phyloP scores from a whole-genome alignment of 2,888 invertebrate genomes.

The Ochropacha duplaris region DNA sequence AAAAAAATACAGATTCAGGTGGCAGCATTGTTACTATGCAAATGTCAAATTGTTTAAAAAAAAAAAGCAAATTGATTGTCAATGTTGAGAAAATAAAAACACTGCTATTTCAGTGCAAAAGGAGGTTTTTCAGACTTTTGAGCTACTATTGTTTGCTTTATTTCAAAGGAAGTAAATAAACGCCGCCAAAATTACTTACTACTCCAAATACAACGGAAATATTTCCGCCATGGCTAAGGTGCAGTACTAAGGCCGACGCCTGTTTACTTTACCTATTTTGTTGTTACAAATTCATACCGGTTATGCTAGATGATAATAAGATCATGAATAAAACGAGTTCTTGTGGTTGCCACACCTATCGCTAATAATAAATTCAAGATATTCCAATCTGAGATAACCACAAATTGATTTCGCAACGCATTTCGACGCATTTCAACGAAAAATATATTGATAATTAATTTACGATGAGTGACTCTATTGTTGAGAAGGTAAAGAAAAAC shows the following conservation, averaged over 20 bases:
- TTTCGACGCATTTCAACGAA: neutral
- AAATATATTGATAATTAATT: neutral
- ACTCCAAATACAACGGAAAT: conserved; percentile 86
- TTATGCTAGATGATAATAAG: conserved; percentile 29
- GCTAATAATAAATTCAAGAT: neutral
- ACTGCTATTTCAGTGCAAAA: conserved; percentile 32
- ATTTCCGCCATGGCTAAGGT: conserved; percentile 88
- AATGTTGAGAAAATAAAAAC: conserved; percentile 1
- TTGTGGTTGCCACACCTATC: conserved; percentile 13
- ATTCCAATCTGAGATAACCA: neutral
- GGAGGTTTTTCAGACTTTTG: conserved; percentile 14
- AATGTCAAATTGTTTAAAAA: neutral
- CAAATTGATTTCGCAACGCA: too few relatives aligned
- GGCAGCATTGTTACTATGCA: neutral
- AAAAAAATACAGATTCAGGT: too few relatives aligned
- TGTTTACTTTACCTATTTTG: conserved; percentile 29
- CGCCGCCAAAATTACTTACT: conserved; percentile 85
- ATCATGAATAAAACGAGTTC: conserved; percentile 6
- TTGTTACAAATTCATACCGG: conserved; percentile 51
- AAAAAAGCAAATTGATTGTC: neutral
- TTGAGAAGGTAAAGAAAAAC: conserved; percentile 41
- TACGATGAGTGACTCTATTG: conserved; percentile 46
- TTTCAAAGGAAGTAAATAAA: conserved; percentile 31
- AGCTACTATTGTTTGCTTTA: conserved; percentile 6
- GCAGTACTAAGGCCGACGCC: conserved; percentile 39